Percentiles rank a stretch among this genome's conserved stretches.
phyloP scores from a whole-genome alignment of 2,797 vertebrate genomes.

The Merluccius polli region DNA sequence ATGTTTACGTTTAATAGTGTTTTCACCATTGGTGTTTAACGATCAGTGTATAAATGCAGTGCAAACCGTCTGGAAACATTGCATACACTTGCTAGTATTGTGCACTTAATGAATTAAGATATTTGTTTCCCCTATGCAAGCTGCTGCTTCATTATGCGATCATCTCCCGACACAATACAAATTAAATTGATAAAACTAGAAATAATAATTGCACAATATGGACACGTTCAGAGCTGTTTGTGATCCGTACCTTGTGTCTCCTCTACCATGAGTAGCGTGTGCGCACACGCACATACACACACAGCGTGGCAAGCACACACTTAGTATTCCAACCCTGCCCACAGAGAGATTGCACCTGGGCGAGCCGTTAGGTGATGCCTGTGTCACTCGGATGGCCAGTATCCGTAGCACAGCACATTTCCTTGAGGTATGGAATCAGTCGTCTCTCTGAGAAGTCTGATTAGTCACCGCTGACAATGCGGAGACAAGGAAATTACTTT shows the following conservation, averaged over 20 bases:
- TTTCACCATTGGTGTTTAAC: background rate
- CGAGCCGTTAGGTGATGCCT: conserved; percentile 59
- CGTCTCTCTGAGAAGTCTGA: conserved; percentile 71
- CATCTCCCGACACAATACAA: background rate
- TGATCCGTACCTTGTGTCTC: background rate
- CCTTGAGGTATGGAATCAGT: conserved; percentile 73
- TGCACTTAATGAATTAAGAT: background rate
- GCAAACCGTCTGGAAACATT: background rate
- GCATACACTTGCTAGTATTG: background rate
- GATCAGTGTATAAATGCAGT: background rate
- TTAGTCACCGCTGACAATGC: conserved; percentile 83
- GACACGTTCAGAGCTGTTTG: background rate
- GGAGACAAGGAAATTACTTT: conserved; percentile 84
- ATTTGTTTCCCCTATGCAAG: background rate
- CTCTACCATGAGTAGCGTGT: background rate
- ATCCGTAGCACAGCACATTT: conserved; percentile 73
- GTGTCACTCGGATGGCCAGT: conserved; percentile 68
- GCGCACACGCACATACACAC: conserved; percentile 5
- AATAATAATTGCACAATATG: background rate
- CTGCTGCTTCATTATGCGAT: background rate
- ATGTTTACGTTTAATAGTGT: background rate
- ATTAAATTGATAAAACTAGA: background rate
- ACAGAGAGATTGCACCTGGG: conserved; percentile 57
- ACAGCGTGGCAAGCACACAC: conserved; percentile 26
- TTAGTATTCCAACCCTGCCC: conserved; percentile 62